phyloP scores from a whole-genome alignment of 2,888 invertebrate species.

The Zhengitettix transpicula region DNA sequence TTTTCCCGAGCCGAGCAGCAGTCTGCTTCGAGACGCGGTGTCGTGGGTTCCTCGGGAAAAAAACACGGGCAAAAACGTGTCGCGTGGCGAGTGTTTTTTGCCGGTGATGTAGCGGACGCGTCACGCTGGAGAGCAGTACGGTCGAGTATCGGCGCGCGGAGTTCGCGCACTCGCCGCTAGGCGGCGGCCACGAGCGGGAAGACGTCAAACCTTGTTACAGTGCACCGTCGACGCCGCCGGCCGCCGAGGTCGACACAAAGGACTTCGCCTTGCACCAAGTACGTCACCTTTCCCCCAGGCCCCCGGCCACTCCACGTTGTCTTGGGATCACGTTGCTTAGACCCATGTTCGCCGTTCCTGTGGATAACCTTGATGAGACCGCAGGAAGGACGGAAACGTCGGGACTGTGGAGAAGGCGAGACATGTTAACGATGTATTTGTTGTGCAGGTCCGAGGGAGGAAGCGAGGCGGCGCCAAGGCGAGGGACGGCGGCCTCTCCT shows the following conservation, averaged over 20 bases:
- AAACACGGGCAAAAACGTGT: neutral
- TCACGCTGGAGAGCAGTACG: constrained; percentile 36
- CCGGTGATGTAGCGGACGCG: neutral
- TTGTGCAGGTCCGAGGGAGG: constrained; percentile 17
- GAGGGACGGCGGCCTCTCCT: constrained; percentile 16
- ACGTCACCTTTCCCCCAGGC: too few relatives aligned
- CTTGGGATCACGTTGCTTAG: too few relatives aligned
- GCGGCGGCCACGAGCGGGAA: constrained; percentile 6
- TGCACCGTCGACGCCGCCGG: constrained; percentile 11
- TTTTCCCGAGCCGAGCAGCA: constrained; percentile 7
- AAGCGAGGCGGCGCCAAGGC: constrained; percentile 16
- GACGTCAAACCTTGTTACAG: constrained; percentile 12
- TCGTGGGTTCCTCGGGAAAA: neutral
- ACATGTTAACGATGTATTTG: too few relatives aligned
- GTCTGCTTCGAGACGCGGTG: constrained; percentile 5
- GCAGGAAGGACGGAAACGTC: too few relatives aligned
- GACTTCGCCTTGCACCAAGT: neutral
- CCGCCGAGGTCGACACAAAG: constrained; percentile 1
- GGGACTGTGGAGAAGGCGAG: too few relatives aligned
- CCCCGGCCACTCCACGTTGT: too few relatives aligned
- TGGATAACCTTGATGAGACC: too few relatives aligned
- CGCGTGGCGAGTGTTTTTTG: neutral
- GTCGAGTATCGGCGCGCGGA: constrained; percentile 36
- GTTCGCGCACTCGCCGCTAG: constrained; percentile 13
- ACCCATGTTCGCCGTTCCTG: too few relatives aligned